These are phyloP conservation scores for Limenitis camilla DNA, from an alignment of 2,888 invertebrate genomes.

Conservation along the genomic window DNA sequence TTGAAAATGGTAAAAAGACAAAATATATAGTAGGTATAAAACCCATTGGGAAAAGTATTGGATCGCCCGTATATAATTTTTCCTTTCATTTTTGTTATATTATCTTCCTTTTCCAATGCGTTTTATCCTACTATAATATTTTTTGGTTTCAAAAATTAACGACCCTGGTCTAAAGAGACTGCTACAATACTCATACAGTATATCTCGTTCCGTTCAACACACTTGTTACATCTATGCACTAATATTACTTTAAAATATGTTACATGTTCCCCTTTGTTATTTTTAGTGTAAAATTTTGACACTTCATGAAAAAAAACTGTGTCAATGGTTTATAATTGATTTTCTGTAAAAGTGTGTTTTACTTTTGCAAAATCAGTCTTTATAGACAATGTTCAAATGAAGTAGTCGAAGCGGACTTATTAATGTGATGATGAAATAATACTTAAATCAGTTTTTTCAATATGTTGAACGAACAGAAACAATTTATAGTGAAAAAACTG, in stretches of 20 bases:
- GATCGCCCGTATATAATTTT: no score
- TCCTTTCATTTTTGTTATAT: no score
- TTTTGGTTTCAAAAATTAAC: no score
- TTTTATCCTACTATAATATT: no score
- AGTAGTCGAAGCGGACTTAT: neutral
- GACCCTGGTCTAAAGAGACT: constrained; percentile 35
- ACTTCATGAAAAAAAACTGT: constrained; percentile 21
- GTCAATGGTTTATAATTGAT: constrained; percentile 14
- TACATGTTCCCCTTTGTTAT: constrained; percentile 75
- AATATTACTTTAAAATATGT: constrained; percentile 73
- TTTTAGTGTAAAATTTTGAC: constrained; percentile 50
- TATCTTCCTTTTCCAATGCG: no score
- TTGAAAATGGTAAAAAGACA: no score
- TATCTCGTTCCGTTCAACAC: constrained; percentile 58
- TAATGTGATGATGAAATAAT: neutral
- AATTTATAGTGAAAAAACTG: no score
- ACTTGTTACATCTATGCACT: constrained; percentile 65
- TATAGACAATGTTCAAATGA: constrained; percentile 16
- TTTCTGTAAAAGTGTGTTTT: constrained; percentile 16
- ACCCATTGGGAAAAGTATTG: no score
- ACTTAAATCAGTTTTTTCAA: no score
- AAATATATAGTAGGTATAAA: no score
- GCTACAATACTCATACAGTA: constrained; percentile 61
- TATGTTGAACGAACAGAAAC: no score
- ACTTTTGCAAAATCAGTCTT: constrained; percentile 29